Base-by-base conservation (phyloP, 1,140 invertebrate species). In the Leptinotarsa texana region DNA sequence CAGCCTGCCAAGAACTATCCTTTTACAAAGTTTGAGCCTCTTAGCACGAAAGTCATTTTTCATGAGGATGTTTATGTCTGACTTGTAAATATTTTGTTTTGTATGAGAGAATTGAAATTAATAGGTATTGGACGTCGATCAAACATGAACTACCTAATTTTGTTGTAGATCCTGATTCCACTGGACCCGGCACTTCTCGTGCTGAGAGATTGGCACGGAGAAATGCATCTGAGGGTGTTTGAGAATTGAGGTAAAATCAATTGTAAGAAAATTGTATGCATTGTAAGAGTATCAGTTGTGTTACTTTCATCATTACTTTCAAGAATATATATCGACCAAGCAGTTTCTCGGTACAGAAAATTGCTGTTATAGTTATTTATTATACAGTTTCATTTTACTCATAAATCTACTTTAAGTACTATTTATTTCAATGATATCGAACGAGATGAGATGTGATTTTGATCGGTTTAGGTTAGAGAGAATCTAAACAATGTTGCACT, bases 131-230 rank as follows among this genome's bases (percentile, higher is more conserved):
- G 33, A 33, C 17, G 8, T 68, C n/a, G 42, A 68, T 33, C 66
- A 68, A 68, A 68, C n/a, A 21, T 21, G 13, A 27, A 68, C 24
- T 33, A 68, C 17, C 42, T 68, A 68, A 68, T 68, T 70, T 63
- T 76, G 63, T 76, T 76, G 22, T 77, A 77, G 75, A 77, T 77
- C 33, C 72, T 21, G 75, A 71, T 17, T 63, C 73, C 27, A 21
- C 67, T 13, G 18, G 61, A 6, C 15, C 21, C 4, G 48, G 65
- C n/a, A 69, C 42, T 22, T 71, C 75, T 71, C 73, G 72, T 42
- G 75, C 75, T 4, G 75, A 77, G 49, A 63, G 75, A 24, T 71
- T 77, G 21, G 69, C 72, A 33, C 75, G 75, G 62, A 74, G 75
- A 66, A 77, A 74, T 63, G 75, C 72, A 18, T 13, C 67, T 2